Conservation (phyloP, 2,113 vertebrate species). For the Zosterops lateralis region DNA sequence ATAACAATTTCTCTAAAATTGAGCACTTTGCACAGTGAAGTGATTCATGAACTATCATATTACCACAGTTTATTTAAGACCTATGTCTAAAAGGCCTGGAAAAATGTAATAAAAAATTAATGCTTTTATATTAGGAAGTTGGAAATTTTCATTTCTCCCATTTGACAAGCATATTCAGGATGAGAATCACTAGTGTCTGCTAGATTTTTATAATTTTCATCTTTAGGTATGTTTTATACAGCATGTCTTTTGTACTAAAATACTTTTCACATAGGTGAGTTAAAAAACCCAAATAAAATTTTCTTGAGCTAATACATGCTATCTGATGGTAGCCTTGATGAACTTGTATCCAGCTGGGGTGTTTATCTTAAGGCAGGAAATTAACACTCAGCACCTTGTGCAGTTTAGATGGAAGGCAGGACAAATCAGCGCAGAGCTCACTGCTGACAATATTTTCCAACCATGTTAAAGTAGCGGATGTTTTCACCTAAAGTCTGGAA, state of each 20-base stretch:
- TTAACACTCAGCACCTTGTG: slow-evolving; percentile 29
- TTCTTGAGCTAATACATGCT: background rate
- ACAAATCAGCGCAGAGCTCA: slow-evolving; percentile 18
- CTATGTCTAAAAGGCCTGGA: background rate
- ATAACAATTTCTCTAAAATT: background rate
- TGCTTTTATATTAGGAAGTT: background rate
- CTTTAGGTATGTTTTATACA: background rate
- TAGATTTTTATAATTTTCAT: background rate
- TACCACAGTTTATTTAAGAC: background rate
- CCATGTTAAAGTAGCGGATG: slow-evolving; percentile 47
- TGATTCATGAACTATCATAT: background rate
- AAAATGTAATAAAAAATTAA: background rate
- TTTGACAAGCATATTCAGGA: background rate
- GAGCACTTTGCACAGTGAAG: background rate
- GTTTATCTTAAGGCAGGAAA: slow-evolving; percentile 65
- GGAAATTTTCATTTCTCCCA: background rate
- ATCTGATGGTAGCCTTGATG: background rate
- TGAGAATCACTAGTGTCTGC: background rate
- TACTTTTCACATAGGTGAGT: background rate
- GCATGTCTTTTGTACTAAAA: background rate
- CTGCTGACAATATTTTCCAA: slow-evolving; percentile 40
- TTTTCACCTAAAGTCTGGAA: slow-evolving; percentile 57
- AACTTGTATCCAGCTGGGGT: background rate
- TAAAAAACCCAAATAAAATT: background rate
- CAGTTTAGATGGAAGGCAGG: slow-evolving; percentile 38